Base-by-base conservation (phyloP, 2,797 vertebrate genomes). In the Sebastolobus altivelis region DNA sequence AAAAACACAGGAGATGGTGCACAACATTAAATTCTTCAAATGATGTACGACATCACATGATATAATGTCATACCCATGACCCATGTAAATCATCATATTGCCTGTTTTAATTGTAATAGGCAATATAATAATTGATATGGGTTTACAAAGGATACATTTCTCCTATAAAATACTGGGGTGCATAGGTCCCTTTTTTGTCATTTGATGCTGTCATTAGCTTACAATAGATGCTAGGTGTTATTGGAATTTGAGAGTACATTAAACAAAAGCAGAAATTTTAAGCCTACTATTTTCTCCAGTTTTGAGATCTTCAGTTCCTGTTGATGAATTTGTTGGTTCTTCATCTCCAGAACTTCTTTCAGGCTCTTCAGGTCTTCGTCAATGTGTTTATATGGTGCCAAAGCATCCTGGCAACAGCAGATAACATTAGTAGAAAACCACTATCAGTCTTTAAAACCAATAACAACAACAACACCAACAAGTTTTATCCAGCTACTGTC, bases 331-430 rank as follows among this genome's bases (percentile, higher is more conserved):
- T 98, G 97, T 77, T 97, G 96, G 89, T 98, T 99, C 93, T 99
- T 99, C 98, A 99, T 98, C 92, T 99, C 98, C 79, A 99, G 90
- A 70, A 99, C 96, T 43, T 99, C 97, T 89, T 97, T 98, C 71
- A 99, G 95, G 78, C 98, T 99, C 89, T 96, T 97, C 90, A 99
- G 92, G 75, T 99, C 98, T 90, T 99, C 96, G 88, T 99, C 97
- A 29, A 99, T 95, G 91, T 99, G 98, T 91, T 97, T 96, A 79
- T 99, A 99, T 0, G 98, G 98, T 11, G 97, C 98, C 91, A 96
- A 80, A 2, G 97, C 97, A 43, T 97, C 95, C 98, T 99, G 79
- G 31, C 69, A 76, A 69, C 49, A 86, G 59, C 27, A 40, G 54
- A 87, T 12, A 58, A 14, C 31, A 37, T 62, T 0, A 65, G 31